Evolutionary conservation across 2,113 vertebrate genomes (phyloP).

Genomic region (Scopus umbretta): DNA sequence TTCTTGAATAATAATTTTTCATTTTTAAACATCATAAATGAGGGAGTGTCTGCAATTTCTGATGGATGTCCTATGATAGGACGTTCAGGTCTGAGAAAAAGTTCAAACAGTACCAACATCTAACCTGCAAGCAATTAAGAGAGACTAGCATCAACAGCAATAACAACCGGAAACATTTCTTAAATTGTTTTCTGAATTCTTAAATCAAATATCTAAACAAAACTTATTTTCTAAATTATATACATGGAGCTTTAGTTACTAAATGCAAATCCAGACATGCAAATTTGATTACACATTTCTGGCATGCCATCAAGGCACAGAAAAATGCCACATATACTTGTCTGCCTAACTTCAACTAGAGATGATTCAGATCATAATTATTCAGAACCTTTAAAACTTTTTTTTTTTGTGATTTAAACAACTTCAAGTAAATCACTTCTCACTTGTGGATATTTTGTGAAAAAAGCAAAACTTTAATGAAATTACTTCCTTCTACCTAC

Average conservation of each 20-base stretch:
- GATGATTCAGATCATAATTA: neutral
- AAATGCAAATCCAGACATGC: constrained; percentile 15
- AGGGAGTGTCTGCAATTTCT: neutral
- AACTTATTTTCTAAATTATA: neutral
- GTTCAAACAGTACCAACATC: neutral
- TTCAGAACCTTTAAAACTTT: neutral
- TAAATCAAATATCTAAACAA: neutral
- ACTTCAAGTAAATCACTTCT: neutral
- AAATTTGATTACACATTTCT: constrained; percentile 25
- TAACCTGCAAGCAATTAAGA: neutral
- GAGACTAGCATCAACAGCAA: neutral
- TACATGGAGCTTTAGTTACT: neutral
- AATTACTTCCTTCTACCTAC: neutral
- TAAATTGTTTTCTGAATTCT: neutral
- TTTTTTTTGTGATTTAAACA: neutral
- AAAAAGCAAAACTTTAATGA: neutral
- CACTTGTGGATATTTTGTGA: neutral
- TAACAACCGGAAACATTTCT: neutral
- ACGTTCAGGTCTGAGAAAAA: neutral
- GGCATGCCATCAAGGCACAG: neutral
- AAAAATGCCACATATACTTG: neutral
- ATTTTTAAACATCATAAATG: neutral
- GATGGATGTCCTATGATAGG: neutral
- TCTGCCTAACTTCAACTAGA: neutral
- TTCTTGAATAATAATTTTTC: neutral